phyloP scores from a whole-genome alignment of 2,113 vertebrate species.

The Eptesicus fuscus region DNA sequence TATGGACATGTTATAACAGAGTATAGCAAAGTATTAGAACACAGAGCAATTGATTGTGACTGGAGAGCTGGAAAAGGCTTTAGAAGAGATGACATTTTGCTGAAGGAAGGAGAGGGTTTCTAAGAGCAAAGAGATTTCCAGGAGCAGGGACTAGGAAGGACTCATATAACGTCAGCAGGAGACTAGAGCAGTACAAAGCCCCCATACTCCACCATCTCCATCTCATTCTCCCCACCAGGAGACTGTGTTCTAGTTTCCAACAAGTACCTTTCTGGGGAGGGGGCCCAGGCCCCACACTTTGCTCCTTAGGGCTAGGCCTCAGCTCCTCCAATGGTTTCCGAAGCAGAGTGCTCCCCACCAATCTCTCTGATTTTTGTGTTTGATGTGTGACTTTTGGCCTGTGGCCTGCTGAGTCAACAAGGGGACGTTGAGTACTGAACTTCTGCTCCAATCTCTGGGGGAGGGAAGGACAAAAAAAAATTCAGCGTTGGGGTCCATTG shows the following conservation, averaged over 20 bases:
- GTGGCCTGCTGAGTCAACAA: background rate
- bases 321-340: constrained; percentile 71
- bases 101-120: background rate
- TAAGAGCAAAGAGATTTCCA: background rate
- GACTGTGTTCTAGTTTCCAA: background rate
- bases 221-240: background rate
- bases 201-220: background rate
- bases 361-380: constrained; percentile 35
- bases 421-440: background rate
- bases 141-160: background rate
- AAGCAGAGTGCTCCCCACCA: background rate
- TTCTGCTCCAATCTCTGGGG: constrained; percentile 49
- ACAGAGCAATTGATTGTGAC: background rate
- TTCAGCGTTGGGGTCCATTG: background rate
- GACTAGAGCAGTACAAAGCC: background rate
- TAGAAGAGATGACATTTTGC: background rate
- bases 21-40: background rate
- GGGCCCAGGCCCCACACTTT: constrained; percentile 18
- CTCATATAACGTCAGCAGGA: background rate
- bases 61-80: background rate
- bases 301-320: background rate
- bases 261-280: constrained; percentile 56
- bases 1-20: background rate
- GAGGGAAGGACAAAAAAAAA: background rate
- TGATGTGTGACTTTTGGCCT: background rate